These are phyloP conservation scores for Tetanocera ferruginea DNA, from an alignment of 2,888 invertebrate genomes.

Conservation along the genomic window DNA sequence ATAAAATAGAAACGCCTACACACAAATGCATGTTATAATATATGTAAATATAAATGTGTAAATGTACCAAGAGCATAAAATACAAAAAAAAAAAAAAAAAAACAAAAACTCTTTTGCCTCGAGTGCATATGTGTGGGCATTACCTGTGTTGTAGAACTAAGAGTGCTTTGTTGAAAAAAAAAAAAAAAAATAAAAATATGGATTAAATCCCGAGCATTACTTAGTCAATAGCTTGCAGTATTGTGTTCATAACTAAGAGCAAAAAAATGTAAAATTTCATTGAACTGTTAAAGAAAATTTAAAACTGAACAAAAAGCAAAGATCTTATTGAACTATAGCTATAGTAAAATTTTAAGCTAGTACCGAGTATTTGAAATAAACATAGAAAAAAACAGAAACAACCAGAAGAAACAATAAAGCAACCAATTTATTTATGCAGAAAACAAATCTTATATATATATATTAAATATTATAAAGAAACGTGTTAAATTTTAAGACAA, in stretches of 20 bases:
- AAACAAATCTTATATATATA: background rate
- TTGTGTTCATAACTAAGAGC: background rate
- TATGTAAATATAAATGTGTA: no score
- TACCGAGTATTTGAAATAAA: background rate
- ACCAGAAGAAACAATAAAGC: no score
- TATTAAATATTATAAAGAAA: background rate
- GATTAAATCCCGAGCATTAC: no score
- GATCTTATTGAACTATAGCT: background rate
- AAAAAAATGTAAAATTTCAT: background rate
- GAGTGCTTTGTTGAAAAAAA: background rate
- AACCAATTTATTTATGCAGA: background rate
- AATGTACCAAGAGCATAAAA: no score
- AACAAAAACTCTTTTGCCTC: no score
- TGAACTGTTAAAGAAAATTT: background rate
- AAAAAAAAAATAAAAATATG: background rate
- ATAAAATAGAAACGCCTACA: background rate
- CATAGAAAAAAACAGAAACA: background rate
- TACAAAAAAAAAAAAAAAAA: no score
- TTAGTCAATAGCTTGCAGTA: background rate
- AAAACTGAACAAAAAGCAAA: background rate
- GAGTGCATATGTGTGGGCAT: background rate
- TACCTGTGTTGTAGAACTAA: background rate
- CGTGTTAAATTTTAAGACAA: slow-evolving; percentile 16
- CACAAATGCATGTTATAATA: background rate
- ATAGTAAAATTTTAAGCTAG: background rate